These are phyloP conservation scores for Drosophila pectinifera DNA, from an alignment of 1,140 invertebrate species.

Conservation along the genomic window DNA sequence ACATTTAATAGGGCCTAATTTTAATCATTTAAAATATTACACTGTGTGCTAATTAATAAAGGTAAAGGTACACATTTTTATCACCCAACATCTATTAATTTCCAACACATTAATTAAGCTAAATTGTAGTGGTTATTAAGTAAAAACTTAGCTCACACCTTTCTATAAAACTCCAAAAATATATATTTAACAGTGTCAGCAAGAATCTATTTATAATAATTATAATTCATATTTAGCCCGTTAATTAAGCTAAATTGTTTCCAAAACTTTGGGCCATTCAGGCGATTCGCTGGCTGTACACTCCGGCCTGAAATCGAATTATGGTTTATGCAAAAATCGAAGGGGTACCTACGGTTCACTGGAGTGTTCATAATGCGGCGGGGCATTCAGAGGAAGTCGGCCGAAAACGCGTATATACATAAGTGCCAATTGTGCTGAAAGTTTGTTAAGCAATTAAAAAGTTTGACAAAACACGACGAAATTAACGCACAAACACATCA, in stretches of 20 bases:
- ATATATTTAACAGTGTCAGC: no score
- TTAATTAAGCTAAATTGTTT: slow-evolving; percentile 32
- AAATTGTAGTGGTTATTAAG: no score
- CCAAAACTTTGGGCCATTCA: slow-evolving; percentile 14
- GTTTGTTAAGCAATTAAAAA: slow-evolving; percentile 81
- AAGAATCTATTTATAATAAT: slow-evolving; percentile 1
- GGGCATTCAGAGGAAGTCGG: slow-evolving; percentile 33
- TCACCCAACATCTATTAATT: no score
- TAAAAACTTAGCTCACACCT: no score
- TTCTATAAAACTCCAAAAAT: no score
- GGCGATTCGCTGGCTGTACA: neutral
- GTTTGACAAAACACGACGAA: slow-evolving; percentile 67
- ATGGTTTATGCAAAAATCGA: slow-evolving; percentile 13
- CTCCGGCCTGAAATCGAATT: slow-evolving; percentile 5
- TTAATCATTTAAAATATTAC: no score
- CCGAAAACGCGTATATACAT: slow-evolving; percentile 34
- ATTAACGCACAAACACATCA: slow-evolving; percentile 81
- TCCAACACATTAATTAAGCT: no score
- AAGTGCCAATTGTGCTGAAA: slow-evolving; percentile 59
- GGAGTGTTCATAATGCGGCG: slow-evolving; percentile 40
- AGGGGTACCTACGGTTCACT: slow-evolving; percentile 12
- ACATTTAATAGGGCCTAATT: no score
- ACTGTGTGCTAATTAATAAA: no score
- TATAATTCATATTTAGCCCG: neutral
- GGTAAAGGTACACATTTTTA: no score